Percentiles rank a stretch among this genome's conserved stretches.
These are phyloP conservation scores for Chaetoderma sp. DNA, from an alignment of 2,888 invertebrate species.

Conservation along the genomic window DNA sequence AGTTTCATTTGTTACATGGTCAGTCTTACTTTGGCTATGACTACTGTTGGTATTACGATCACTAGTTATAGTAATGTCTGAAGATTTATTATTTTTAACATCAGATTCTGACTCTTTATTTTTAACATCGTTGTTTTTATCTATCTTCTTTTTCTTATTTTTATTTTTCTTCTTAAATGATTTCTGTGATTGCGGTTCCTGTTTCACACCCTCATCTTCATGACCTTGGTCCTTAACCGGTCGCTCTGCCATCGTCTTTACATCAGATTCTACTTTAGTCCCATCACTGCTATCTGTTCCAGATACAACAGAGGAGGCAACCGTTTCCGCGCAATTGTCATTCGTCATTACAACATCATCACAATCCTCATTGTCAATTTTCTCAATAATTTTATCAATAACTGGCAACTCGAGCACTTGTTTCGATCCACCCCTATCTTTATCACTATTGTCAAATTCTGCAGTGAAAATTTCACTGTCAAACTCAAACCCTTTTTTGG, in stretches of 20 bases:
- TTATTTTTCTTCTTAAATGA: neutral
- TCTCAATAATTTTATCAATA: neutral
- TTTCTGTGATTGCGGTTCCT: neutral
- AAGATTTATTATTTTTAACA: no score
- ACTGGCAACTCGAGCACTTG: neutral
- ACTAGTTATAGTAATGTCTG: no score
- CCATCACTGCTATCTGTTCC: neutral
- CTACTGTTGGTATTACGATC: no score
- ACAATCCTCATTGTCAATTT: neutral
- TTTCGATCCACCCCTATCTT: neutral
- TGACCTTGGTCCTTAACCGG: neutral
- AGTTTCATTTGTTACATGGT: neutral
- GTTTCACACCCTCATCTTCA: neutral
- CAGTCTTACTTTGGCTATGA: no score
- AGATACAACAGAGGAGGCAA: no score
- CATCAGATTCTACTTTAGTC: neutral
- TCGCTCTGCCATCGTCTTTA: neutral
- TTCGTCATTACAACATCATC: neutral
- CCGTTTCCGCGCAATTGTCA: neutral
- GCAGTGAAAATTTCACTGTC: slow-evolving; percentile 42
- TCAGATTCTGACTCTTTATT: no score
- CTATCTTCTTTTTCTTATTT: slow-evolving; percentile 3
- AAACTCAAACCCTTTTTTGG: slow-evolving; percentile 19
- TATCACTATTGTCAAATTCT: slow-evolving; percentile 22
- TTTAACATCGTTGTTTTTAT: neutral